These are phyloP conservation scores for Carassius gibelio DNA, from an alignment of 2,113 vertebrate genomes.

Conservation along the genomic window DNA sequence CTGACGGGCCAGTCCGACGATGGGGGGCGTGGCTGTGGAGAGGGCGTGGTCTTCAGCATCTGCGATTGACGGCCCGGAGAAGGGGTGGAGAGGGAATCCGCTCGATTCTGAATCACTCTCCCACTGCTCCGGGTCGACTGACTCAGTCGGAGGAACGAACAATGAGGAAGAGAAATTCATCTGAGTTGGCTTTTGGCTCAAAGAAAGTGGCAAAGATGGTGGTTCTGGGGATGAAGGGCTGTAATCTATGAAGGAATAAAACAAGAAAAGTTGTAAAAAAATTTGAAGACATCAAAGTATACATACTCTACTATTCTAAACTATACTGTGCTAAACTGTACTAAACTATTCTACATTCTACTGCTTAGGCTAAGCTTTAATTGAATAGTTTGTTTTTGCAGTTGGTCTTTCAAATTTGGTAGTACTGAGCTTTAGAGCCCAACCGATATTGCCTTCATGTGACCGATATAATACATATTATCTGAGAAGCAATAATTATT, in stretches of 20 bases:
- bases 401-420: neutral
- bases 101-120: slow-evolving; percentile 65
- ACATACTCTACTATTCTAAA: neutral
- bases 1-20: neutral
- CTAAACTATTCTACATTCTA: neutral
- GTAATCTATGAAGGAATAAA: slow-evolving; percentile 47
- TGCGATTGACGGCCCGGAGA: slow-evolving; percentile 19
- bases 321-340: neutral
- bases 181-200: slow-evolving; percentile 26
- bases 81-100: slow-evolving; percentile 44
- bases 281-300: neutral
- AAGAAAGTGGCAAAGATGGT: slow-evolving; percentile 43
- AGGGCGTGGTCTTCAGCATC: slow-evolving; percentile 11
- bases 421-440: neutral
- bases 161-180: slow-evolving; percentile 45
- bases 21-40: slow-evolving; percentile 18
- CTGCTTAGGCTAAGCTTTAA: too few relatives aligned
- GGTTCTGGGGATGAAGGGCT: slow-evolving; percentile 41
- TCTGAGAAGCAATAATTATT: neutral
- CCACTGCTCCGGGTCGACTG: slow-evolving; percentile 54
- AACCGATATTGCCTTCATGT: neutral
- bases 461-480: neutral
- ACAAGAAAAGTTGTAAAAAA: neutral
- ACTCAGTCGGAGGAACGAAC: slow-evolving; percentile 8
- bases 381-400: too few relatives aligned